phyloP scores from a whole-genome alignment of 2,113 vertebrate genomes.

The Percopsis transmontana region DNA sequence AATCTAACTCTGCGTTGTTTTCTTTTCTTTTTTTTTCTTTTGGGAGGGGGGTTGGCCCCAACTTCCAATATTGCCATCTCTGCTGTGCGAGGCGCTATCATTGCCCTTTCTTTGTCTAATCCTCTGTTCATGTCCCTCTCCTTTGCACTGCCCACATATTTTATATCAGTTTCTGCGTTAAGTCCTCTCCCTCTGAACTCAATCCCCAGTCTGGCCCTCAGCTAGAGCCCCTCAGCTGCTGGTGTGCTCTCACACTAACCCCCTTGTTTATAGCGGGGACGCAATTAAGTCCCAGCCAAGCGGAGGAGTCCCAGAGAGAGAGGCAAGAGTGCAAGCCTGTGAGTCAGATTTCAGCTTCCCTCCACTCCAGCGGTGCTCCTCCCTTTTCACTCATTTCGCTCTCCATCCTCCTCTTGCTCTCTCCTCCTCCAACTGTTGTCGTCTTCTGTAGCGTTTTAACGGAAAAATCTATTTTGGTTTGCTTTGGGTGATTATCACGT shows the following conservation, averaged over 20 bases:
- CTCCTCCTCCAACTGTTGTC: neutral
- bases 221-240: slow-evolving; percentile 86
- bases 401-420: slow-evolving; percentile 6
- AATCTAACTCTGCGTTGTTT: neutral
- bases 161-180: slow-evolving; percentile 78
- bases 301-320: slow-evolving; percentile 87
- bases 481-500: slow-evolving; percentile 25
- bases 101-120: slow-evolving; percentile 54
- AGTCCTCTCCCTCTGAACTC: slow-evolving; percentile 82
- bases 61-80: slow-evolving; percentile 53
- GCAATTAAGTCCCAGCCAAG: slow-evolving; percentile 87
- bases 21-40: neutral
- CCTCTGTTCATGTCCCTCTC: slow-evolving; percentile 56
- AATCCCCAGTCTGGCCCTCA: slow-evolving; percentile 78
- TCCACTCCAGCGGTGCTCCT: slow-evolving; percentile 38
- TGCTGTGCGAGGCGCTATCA: slow-evolving; percentile 31
- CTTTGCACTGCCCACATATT: slow-evolving; percentile 66
- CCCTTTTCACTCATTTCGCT: slow-evolving; percentile 72
- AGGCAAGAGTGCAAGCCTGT: slow-evolving; percentile 87
- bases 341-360: slow-evolving; percentile 80
- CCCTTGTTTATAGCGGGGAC: slow-evolving; percentile 90
- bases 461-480: neutral
- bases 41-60: neutral
- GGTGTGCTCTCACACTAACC: slow-evolving; percentile 87
- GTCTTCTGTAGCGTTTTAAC: neutral